These are phyloP conservation scores for Pica pica DNA, from an alignment of 2,113 vertebrate species.

Conservation along the genomic window DNA sequence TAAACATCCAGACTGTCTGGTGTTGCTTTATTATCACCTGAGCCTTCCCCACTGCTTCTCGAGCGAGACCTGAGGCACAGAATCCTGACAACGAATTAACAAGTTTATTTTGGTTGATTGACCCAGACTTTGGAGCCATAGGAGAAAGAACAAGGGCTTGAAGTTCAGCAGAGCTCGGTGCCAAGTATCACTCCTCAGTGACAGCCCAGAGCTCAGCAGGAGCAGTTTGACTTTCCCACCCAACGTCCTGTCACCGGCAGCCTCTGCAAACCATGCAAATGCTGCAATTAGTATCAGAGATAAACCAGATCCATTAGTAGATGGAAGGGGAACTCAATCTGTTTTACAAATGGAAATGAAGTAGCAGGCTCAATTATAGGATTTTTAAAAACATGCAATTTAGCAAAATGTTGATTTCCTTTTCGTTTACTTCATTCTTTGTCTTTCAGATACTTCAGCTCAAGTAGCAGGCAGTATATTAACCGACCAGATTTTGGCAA, in stretches of 20 bases:
- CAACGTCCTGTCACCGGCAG: constrained; percentile 23
- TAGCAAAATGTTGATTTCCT: constrained; percentile 68
- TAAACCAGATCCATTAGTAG: constrained; percentile 58
- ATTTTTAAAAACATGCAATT: constrained; percentile 68
- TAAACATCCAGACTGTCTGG: constrained; percentile 32
- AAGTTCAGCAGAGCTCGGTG: background rate
- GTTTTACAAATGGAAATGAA: constrained; percentile 70
- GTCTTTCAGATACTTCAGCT: constrained; percentile 63
- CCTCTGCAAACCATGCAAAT: constrained; percentile 25
- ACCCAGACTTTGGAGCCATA: constrained; percentile 31
- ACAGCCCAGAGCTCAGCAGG: constrained; percentile 40
- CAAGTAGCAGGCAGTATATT: constrained; percentile 50
- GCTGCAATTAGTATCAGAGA: constrained; percentile 66
- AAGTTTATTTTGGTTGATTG: constrained; percentile 42
- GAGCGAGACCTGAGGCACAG: background rate
- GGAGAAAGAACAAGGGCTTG: background rate
- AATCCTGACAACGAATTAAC: constrained; percentile 5
- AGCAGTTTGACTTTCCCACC: constrained; percentile 28
- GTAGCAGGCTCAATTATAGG: constrained; percentile 62
- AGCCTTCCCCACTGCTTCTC: constrained; percentile 32
- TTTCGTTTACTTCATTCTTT: constrained; percentile 58
- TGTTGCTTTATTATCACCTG: constrained; percentile 49
- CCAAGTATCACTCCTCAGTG: background rate
- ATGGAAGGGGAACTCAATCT: constrained; percentile 61
- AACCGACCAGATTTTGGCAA: constrained; percentile 62